Conservation (phyloP, 1,140 invertebrate species). For the Anagrus nilaparvatae region DNA sequence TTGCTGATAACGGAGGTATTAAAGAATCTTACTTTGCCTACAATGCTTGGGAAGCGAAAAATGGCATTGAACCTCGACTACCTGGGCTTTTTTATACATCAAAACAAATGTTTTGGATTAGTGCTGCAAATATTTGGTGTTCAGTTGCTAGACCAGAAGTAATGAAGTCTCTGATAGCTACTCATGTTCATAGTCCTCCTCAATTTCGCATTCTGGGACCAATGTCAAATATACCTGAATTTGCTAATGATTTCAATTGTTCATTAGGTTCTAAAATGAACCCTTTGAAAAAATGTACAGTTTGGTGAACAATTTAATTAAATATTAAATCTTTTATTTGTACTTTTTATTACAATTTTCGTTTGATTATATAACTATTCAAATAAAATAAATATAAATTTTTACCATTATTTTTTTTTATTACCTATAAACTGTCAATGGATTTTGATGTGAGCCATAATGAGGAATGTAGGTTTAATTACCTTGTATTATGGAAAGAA, state of each 20-base stretch:
- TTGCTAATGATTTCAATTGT: slow-evolving; percentile 80
- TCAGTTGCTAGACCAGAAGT: slow-evolving; percentile 42
- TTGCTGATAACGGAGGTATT: slow-evolving; percentile 53
- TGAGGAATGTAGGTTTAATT: no score
- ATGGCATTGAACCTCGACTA: slow-evolving; percentile 34
- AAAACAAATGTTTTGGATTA: slow-evolving; percentile 58
- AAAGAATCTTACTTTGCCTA: slow-evolving; percentile 49
- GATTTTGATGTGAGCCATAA: no score
- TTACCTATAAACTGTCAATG: no score
- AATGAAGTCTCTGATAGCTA: slow-evolving; percentile 43
- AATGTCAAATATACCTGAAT: slow-evolving; percentile 80
- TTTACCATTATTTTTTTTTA: no score
- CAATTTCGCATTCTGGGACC: slow-evolving; percentile 78
- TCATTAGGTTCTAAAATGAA: slow-evolving; percentile 74
- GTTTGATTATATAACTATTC: no score
- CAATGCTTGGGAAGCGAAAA: slow-evolving; percentile 31
- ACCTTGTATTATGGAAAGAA: no score
- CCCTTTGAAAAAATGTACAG: slow-evolving; percentile 75
- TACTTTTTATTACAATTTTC: no score
- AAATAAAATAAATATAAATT: no score
- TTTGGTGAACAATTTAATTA: no score
- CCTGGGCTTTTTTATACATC: slow-evolving; percentile 42
- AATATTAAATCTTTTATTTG: no score
- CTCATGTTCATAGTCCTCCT: slow-evolving; percentile 68
- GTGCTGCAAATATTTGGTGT: slow-evolving; percentile 47